Conservation (phyloP, 2,888 invertebrate genomes). For the Eilema griseolum region DNA sequence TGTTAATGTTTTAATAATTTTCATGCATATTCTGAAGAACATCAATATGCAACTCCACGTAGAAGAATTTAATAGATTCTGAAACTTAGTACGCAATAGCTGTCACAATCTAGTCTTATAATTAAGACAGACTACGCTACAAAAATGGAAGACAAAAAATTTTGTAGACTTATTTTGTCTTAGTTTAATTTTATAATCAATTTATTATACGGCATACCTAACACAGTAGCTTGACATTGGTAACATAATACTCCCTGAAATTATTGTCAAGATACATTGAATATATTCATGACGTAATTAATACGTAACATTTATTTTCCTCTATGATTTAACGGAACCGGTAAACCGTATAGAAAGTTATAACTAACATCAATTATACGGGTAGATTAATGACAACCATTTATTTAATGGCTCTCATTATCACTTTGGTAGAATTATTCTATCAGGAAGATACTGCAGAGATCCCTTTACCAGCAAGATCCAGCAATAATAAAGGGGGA, state of each 20-base stretch:
- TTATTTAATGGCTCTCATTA: conserved; percentile 24
- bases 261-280: neutral
- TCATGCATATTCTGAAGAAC: neutral
- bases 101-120: neutral
- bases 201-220: neutral
- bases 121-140: neutral
- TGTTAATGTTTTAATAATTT: neutral
- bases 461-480: neutral
- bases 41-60: neutral
- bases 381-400: conserved; percentile 26
- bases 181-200: neutral
- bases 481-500: neutral
- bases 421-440: conserved; percentile 14
- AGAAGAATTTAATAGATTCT: neutral
- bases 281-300: conserved; percentile 8
- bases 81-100: neutral
- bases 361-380: conserved; percentile 22
- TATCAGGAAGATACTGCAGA: neutral
- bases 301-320: conserved; percentile 12
- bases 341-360: conserved; percentile 7
- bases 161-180: neutral
- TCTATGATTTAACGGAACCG: conserved; percentile 10
- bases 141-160: neutral
- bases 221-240: neutral
- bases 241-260: neutral